Evolutionary conservation across 1,140 invertebrate species (phyloP).

Genomic region (Bombus ignitus): DNA sequence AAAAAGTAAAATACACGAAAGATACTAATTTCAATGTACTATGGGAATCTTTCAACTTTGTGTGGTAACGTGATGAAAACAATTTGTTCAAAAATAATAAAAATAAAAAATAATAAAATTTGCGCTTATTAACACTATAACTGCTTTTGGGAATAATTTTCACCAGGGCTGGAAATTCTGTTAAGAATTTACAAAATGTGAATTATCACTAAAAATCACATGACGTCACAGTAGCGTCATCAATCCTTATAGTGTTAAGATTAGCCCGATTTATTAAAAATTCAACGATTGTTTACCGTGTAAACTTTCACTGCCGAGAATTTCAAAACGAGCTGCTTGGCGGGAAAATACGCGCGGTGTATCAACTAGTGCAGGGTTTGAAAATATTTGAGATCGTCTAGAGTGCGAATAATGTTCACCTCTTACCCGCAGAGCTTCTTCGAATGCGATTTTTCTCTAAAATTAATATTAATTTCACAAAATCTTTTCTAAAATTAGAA

Average conservation of each 20-base stretch:
- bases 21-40: too few relatives aligned
- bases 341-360: slow-evolving; percentile 86
- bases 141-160: too few relatives aligned
- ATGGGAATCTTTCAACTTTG: too few relatives aligned
- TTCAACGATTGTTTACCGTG: slow-evolving; percentile 76
- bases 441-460: slow-evolving; percentile 84
- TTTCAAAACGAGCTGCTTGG: slow-evolving; percentile 85
- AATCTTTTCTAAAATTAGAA: slow-evolving; percentile 9
- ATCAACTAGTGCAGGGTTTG: slow-evolving; percentile 82
- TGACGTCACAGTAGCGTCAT: too few relatives aligned
- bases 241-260: not conserved
- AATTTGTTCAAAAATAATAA: too few relatives aligned
- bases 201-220: too few relatives aligned
- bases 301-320: slow-evolving; percentile 85
- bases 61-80: too few relatives aligned
- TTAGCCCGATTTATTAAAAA: not conserved
- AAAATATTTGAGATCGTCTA: slow-evolving; percentile 68
- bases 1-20: too few relatives aligned
- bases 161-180: too few relatives aligned
- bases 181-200: too few relatives aligned
- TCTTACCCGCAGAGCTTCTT: slow-evolving; percentile 85
- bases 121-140: too few relatives aligned
- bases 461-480: slow-evolving; percentile 25
- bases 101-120: too few relatives aligned
- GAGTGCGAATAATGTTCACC: slow-evolving; percentile 68